Evolutionary conservation across 92 coral and sea anemone species (phyloP).

Genomic region (Epizoanthus stellaris): DNA sequence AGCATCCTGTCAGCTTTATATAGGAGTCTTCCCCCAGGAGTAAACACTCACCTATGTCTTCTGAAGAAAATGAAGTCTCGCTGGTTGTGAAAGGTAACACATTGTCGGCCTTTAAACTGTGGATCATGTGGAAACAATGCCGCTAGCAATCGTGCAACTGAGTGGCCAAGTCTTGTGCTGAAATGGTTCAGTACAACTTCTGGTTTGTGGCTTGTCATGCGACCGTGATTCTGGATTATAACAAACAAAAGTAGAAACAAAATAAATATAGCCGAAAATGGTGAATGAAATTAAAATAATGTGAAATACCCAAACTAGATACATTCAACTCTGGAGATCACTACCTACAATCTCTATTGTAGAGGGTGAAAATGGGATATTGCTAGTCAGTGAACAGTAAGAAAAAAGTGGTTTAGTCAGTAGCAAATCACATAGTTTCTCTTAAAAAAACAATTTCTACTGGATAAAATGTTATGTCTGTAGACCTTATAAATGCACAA

Average conservation of each 20-base stretch:
- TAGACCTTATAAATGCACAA: no score
- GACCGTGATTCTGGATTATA: slow-evolving; percentile 88
- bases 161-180: slow-evolving; percentile 92
- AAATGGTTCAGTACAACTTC: slow-evolving; percentile 90
- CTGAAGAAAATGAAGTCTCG: slow-evolving; percentile 95
- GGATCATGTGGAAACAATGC: slow-evolving; percentile 94
- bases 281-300: background rate
- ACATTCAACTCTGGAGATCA: no score
- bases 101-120: slow-evolving; percentile 95
- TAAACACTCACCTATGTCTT: slow-evolving; percentile 80
- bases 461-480: no score
- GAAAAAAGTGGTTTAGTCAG: no score
- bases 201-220: slow-evolving; percentile 87
- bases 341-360: no score
- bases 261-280: background rate
- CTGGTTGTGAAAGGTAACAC: slow-evolving; percentile 97
- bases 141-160: slow-evolving; percentile 86
- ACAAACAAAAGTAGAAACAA: background rate
- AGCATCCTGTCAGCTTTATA: background rate
- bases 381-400: no score
- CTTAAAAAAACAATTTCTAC: no score
- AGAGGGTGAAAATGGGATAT: no score
- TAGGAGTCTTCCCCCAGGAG: background rate
- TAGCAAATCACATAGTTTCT: no score
- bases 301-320: no score